Conservation (phyloP, 2,113 vertebrate species). For the Hiodon alosoides region DNA sequence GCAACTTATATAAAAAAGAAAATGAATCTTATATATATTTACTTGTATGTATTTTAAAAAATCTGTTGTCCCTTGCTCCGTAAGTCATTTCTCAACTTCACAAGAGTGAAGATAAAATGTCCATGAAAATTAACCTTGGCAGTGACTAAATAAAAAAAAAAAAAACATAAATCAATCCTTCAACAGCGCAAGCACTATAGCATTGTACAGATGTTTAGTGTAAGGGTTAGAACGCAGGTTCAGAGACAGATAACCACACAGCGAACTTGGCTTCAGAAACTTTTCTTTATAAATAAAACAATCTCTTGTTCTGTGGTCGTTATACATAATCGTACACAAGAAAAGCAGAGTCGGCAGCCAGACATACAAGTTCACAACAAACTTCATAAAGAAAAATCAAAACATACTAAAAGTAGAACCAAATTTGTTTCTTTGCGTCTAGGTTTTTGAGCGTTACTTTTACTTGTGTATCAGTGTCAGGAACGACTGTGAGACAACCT, state of each 20-base stretch:
- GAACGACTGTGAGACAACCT: not conserved
- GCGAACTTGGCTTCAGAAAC: slow-evolving; percentile 28
- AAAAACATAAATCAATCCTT: no score
- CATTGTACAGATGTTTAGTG: not conserved
- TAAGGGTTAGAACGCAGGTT: not conserved
- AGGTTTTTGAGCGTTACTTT: slow-evolving; percentile 31
- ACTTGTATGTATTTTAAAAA: no score
- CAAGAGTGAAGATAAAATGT: no score
- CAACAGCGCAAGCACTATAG: no score
- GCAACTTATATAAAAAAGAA: no score
- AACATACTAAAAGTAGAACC: slow-evolving; percentile 3
- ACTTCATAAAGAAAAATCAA: slow-evolving; percentile 21
- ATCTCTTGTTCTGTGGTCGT: slow-evolving; percentile 39
- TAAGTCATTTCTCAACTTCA: no score
- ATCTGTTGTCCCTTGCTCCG: no score
- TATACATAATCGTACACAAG: slow-evolving; percentile 48
- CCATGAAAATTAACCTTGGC: no score
- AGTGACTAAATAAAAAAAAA: no score
- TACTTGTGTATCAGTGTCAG: not conserved
- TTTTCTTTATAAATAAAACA: slow-evolving; percentile 59
- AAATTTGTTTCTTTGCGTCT: slow-evolving; percentile 1
- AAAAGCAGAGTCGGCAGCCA: slow-evolving; percentile 37
- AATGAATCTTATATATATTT: no score
- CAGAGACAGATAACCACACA: slow-evolving; percentile 16
- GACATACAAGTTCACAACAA: slow-evolving; percentile 39